Percentiles rank a stretch among this genome's conserved stretches.
Conservation (phyloP, 2,113 vertebrate species). For the Stomatorhinus ivindoensis region DNA sequence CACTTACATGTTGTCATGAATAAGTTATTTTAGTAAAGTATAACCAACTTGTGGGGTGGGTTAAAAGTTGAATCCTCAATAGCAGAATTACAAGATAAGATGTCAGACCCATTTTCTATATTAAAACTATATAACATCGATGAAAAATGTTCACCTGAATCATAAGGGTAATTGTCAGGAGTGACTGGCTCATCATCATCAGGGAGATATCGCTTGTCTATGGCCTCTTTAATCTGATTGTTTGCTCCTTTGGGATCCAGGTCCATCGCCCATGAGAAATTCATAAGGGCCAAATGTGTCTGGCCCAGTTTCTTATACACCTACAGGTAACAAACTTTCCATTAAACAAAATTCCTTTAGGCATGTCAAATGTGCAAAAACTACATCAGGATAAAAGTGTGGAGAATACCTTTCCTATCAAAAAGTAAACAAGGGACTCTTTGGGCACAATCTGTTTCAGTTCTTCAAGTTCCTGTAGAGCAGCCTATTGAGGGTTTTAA, state of each 20-base stretch:
- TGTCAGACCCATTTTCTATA: neutral
- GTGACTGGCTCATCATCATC: constrained; percentile 88
- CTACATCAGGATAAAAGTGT: neutral
- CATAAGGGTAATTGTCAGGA: constrained; percentile 67
- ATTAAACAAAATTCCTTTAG: neutral
- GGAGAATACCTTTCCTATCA: constrained; percentile 90
- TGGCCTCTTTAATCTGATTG: constrained; percentile 99
- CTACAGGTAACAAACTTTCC: constrained; percentile 43
- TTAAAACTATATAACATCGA: neutral
- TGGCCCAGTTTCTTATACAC: constrained; percentile 98
- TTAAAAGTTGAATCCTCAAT: neutral
- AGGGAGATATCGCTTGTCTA: constrained; percentile 93
- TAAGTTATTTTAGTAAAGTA: neutral
- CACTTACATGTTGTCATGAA: neutral
- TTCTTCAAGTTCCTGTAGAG: constrained; percentile 97
- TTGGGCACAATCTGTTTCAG: constrained; percentile 98
- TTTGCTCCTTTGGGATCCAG: constrained; percentile 98
- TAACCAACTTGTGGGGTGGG: neutral
- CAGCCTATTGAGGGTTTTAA: constrained; percentile 62
- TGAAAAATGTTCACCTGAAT: constrained; percentile 51
- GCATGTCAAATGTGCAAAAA: neutral
- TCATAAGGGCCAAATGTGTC: constrained; percentile 95
- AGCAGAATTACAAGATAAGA: neutral
- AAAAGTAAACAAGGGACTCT: constrained; percentile 98
- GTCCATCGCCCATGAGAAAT: constrained; percentile 99